Base-by-base conservation (phyloP, 1,140 invertebrate genomes). In the Leptinotarsa undecemlineata region DNA sequence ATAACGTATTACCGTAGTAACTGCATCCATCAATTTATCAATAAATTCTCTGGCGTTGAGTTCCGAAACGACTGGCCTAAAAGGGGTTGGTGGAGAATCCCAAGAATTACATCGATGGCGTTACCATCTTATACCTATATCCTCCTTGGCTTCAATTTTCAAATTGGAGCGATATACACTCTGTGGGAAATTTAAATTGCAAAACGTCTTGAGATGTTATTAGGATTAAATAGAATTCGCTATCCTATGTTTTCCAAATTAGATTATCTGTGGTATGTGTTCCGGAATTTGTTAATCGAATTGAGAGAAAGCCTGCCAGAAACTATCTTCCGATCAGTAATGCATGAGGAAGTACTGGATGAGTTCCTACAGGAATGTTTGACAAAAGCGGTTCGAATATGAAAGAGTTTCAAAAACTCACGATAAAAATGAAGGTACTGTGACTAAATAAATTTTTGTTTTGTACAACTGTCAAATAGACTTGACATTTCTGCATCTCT, bases 121-220 rank as follows among this genome's bases (percentile, higher is more conserved):
- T 68, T 68, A 68, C 66, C 66, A 68, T 68, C 66, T 68, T 68
- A 68, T 68, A 68, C 66, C 66, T 68, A 68, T 68, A 68, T 68
- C 33, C n/a, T 15, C 63, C 23, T n/a, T 68, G 33, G 66, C 23
- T 68, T 68, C 66, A 68, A 68, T 47, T 68, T 68, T 68, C 66
- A 68, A 68, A 42, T 68, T 68, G 66, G n/a, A 42, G 66, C 51
- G 51, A 57, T 57, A 57, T 66, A 66, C 20, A 66, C 20, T 33
- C 63, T 6, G 26, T 66, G 21, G 26, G 13, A 66, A 66, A 66
- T 66, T 66, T 66, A 66, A 66, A 66, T 66, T 66, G 63, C 63
- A 23, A 66, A 66, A 66, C 63, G 63, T 66, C 63, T 66, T 66
- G 51, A 57, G 51, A 57, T 57, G n/a, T 57, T 57, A 21, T 66